A percentile compares a stretch with the other conserved stretches of the same genome.
phyloP scores from a whole-genome alignment of 2,888 invertebrate species.

The Drosophila ustulata region DNA sequence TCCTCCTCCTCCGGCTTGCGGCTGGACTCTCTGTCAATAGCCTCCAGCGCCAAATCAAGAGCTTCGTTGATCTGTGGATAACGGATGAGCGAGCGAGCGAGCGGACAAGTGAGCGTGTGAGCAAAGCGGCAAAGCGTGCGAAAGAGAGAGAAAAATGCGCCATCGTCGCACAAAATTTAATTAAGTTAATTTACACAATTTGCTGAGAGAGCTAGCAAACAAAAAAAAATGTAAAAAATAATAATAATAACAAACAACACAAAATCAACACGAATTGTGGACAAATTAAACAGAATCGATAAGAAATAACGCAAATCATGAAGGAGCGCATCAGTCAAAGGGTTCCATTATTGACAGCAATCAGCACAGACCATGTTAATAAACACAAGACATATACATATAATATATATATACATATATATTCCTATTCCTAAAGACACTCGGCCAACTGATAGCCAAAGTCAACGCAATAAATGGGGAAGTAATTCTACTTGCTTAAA shows the following conservation, averaged over 20 bases:
- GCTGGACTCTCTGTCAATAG: slow-evolving; percentile 86
- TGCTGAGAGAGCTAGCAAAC: slow-evolving; percentile 50
- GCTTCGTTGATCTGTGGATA: slow-evolving; percentile 87
- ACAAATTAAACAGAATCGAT: slow-evolving; percentile 26
- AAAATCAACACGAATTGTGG: slow-evolving; percentile 25
- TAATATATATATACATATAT: neutral
- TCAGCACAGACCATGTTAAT: slow-evolving; percentile 15
- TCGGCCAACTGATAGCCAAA: slow-evolving; percentile 15
- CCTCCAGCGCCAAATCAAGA: slow-evolving; percentile 88
- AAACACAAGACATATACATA: neutral
- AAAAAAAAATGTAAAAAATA: slow-evolving; percentile 23
- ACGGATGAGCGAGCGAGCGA: slow-evolving; percentile 58
- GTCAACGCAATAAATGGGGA: slow-evolving; percentile 8
- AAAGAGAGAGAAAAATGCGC: slow-evolving; percentile 65
- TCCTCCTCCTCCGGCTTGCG: slow-evolving; percentile 42
- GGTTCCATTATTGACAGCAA: slow-evolving; percentile 44
- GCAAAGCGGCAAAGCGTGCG: slow-evolving; percentile 59
- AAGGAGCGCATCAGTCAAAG: slow-evolving; percentile 29
- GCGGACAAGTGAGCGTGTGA: slow-evolving; percentile 50
- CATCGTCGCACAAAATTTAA: slow-evolving; percentile 65
- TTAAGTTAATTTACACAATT: slow-evolving; percentile 60
- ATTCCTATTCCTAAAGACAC: neutral
- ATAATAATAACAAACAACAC: slow-evolving; percentile 37
- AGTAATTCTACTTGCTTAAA: slow-evolving; percentile 4
- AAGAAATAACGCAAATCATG: slow-evolving; percentile 22